These are phyloP conservation scores for Quadriops clusia DNA, from an alignment of 2,888 invertebrate genomes.

Conservation along the genomic window DNA sequence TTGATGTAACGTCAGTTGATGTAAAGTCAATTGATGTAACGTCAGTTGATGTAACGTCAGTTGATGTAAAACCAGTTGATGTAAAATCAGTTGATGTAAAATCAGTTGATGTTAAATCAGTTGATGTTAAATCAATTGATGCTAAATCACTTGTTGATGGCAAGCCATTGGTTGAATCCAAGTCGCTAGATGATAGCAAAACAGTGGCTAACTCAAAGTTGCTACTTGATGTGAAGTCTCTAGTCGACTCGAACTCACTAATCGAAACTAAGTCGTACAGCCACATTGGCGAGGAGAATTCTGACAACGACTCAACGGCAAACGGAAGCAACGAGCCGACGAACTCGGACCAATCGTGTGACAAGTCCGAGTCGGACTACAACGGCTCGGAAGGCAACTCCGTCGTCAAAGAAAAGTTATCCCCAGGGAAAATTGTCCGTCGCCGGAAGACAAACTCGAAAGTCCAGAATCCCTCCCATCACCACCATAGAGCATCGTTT, in stretches of 20 bases:
- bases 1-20: no score
- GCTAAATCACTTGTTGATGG: no score
- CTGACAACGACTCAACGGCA: conserved; percentile 17
- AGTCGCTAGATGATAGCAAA: not conserved
- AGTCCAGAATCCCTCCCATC: conserved; percentile 34
- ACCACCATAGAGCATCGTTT: conserved; percentile 51
- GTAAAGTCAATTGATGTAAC: no score
- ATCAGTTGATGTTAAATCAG: no score
- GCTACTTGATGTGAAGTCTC: not conserved
- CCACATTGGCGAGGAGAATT: no score
- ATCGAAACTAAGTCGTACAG: not conserved
- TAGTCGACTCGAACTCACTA: not conserved
- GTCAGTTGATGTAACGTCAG: no score
- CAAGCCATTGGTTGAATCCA: not conserved
- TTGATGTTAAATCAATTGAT: no score
- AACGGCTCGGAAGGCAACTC: conserved; percentile 47
- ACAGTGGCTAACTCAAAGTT: not conserved
- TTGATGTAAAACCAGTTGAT: no score
- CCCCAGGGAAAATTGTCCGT: conserved; percentile 62
- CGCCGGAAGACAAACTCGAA: conserved; percentile 41
- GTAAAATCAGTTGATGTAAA: no score
- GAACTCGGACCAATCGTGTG: conserved; percentile 13
- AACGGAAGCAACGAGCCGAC: conserved; percentile 13
- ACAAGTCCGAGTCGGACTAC: conserved; percentile 42
- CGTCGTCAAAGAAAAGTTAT: conserved; percentile 52